A percentile compares a stretch with the other conserved stretches of the same genome.
Conservation (phyloP, 1,140 invertebrate species). For the Papilio helenus region DNA sequence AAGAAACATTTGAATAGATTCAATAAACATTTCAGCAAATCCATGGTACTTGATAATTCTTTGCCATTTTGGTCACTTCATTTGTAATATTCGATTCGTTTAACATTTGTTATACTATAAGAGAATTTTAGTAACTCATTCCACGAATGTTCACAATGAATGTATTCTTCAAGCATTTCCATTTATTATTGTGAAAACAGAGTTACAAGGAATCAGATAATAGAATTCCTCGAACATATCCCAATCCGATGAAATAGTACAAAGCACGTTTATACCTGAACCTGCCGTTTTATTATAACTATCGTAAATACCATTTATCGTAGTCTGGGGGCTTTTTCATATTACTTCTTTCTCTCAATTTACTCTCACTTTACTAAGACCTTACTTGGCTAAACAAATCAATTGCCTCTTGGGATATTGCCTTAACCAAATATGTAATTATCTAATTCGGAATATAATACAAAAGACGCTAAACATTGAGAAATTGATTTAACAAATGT, state of each 20-base stretch:
- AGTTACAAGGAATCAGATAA: constrained; percentile 23
- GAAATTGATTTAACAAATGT: background rate
- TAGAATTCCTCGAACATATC: constrained; percentile 4
- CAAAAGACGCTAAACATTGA: too few relatives aligned
- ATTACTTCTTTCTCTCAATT: background rate
- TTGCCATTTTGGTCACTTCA: too few relatives aligned
- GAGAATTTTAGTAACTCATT: background rate
- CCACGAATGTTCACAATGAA: background rate
- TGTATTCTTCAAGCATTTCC: background rate
- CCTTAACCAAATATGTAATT: too few relatives aligned
- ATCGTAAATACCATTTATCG: background rate
- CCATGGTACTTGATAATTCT: too few relatives aligned
- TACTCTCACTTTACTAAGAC: too few relatives aligned
- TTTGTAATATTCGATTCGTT: background rate
- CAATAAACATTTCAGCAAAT: background rate
- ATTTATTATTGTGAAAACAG: constrained; percentile 8
- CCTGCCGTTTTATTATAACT: background rate
- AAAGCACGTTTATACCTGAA: background rate
- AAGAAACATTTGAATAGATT: background rate
- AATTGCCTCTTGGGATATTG: too few relatives aligned
- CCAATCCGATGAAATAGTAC: background rate
- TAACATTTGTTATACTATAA: background rate
- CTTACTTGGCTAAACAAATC: too few relatives aligned
- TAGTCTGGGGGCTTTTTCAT: background rate
- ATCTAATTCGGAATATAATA: too few relatives aligned